phyloP scores from a whole-genome alignment of 2,888 invertebrate species.

The Brachypalpus laphriformis region DNA sequence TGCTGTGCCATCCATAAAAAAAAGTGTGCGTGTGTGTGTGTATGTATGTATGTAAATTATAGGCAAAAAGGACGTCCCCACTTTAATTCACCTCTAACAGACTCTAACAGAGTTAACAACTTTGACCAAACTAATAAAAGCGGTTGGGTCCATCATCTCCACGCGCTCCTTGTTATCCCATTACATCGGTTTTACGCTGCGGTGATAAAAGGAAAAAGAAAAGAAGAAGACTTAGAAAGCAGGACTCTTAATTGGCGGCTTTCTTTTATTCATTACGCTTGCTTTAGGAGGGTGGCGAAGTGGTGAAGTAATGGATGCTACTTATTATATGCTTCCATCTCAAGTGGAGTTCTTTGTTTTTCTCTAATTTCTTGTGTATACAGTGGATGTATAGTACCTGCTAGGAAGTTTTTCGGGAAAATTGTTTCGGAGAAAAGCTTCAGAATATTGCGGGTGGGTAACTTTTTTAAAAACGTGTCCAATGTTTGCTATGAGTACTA shows the following conservation, averaged over 20 bases:
- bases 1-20: background rate
- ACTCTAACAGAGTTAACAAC: conserved; percentile 35
- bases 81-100: conserved; percentile 26
- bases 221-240: background rate
- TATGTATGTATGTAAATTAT: background rate
- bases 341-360: background rate
- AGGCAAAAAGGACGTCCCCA: background rate
- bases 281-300: background rate
- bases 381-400: background rate
- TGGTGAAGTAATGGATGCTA: conserved; percentile 14
- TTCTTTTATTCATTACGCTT: conserved; percentile 2
- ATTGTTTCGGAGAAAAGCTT: background rate
- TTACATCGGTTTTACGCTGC: conserved; percentile 39
- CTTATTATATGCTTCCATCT: background rate
- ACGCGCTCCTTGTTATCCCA: conserved; percentile 6
- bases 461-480: too few relatives aligned
- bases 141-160: background rate
- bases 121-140: conserved; percentile 41
- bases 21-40: background rate
- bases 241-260: conserved; percentile 19
- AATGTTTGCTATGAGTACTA: too few relatives aligned
- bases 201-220: background rate
- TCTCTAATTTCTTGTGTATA: background rate
- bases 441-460: too few relatives aligned
- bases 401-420: background rate